Evolutionary conservation across 2,888 invertebrate species (phyloP).

Genomic region (Yponomeuta malinellus): DNA sequence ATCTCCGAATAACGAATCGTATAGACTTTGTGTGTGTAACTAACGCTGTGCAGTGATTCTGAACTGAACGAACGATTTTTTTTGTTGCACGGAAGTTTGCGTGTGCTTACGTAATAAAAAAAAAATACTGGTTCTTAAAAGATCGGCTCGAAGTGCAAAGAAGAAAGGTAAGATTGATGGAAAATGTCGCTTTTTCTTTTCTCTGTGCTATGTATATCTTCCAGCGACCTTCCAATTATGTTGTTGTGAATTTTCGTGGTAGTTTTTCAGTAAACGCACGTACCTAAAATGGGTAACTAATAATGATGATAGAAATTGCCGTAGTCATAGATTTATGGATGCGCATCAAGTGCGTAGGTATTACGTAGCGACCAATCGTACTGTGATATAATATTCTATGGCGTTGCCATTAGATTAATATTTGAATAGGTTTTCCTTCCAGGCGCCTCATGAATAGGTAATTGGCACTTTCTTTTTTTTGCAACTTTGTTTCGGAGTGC

Average conservation of each 20-base stretch:
- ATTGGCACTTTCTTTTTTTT: background rate
- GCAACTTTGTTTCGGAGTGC: background rate
- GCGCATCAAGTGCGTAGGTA: background rate
- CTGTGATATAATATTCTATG: background rate
- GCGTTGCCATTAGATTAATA: background rate
- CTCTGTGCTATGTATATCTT: background rate
- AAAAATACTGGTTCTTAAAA: background rate
- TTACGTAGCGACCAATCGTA: background rate
- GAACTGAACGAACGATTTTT: background rate
- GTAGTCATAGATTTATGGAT: background rate
- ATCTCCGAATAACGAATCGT: background rate
- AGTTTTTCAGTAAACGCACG: no score
- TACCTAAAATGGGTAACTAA: background rate
- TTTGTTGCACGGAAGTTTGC: background rate
- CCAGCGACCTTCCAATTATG: no score
- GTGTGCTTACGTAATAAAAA: conserved; percentile 12
- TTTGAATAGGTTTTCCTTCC: background rate
- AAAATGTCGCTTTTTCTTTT: background rate
- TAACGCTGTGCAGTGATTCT: conserved; percentile 1
- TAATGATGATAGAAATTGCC: background rate
- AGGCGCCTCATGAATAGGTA: background rate
- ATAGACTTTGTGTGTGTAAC: background rate
- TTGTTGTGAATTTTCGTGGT: no score
- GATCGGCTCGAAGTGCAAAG: conserved; percentile 3
- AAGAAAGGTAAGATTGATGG: conserved; percentile 6